phyloP scores from a whole-genome alignment of 2,113 vertebrate genomes.

The Lophochroa leadbeateri region DNA sequence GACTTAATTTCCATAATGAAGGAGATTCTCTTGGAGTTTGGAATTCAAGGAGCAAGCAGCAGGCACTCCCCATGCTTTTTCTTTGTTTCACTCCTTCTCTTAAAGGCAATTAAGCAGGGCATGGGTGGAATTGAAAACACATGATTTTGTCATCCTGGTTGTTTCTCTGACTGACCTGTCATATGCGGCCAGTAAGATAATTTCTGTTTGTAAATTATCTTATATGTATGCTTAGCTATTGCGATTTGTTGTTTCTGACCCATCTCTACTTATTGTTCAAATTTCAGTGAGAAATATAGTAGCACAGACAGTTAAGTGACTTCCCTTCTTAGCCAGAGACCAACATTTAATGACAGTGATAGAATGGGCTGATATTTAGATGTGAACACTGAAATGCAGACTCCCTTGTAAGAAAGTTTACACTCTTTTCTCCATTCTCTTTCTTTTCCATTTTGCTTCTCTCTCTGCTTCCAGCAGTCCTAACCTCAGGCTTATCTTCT shows the following conservation, averaged over 20 bases:
- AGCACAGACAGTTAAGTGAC: background rate
- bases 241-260: background rate
- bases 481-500: background rate
- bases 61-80: constrained; percentile 53
- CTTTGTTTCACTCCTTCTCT: background rate
- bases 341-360: background rate
- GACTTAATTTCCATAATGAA: constrained; percentile 72
- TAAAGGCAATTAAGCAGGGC: background rate
- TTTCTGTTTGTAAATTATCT: background rate
- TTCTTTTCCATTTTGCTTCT: background rate
- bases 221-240: background rate
- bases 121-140: background rate
- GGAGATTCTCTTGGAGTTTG: constrained; percentile 78
- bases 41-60: constrained; percentile 78
- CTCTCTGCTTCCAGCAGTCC: background rate
- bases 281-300: background rate
- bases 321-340: background rate
- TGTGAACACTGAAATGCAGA: background rate
- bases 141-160: background rate
- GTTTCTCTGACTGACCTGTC: background rate
- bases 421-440: background rate
- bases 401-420: background rate
- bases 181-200: background rate
- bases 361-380: background rate
- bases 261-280: background rate